Percentiles rank a stretch among this genome's conserved stretches.
Conservation (phyloP, 2,113 vertebrate species). For the Arvicanthis niloticus region DNA sequence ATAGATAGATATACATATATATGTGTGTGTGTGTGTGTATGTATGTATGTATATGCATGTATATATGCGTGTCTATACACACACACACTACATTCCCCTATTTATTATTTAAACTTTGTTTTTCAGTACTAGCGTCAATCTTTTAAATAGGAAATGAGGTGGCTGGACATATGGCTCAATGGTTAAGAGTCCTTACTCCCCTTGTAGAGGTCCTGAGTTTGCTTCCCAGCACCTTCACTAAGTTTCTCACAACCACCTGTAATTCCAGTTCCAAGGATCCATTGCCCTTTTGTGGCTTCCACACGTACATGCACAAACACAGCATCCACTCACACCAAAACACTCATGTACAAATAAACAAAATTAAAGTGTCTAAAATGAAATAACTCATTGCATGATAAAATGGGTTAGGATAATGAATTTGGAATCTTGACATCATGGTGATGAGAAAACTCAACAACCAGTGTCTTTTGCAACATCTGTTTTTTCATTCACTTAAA, state of each 20-base stretch:
- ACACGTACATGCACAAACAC: not conserved
- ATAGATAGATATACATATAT: not conserved
- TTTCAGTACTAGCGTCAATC: not conserved
- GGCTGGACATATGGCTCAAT: not conserved
- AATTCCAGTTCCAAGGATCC: not conserved
- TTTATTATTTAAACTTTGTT: conserved; percentile 37
- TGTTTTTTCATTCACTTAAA: conserved; percentile 20
- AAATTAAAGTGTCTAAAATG: not conserved
- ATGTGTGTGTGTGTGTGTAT: too few species aligned
- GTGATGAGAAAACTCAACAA: not conserved
- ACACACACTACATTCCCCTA: not conserved
- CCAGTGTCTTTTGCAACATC: not conserved
- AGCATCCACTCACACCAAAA: not conserved
- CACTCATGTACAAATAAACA: not conserved
- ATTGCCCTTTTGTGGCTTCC: not conserved
- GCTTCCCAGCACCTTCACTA: not conserved
- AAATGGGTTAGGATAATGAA: not conserved
- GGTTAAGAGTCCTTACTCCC: too few species aligned
- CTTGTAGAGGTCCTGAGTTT: not conserved
- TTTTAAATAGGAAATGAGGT: conserved; percentile 29
- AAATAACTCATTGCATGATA: not conserved
- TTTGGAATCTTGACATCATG: not conserved
- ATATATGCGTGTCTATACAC: too few species aligned
- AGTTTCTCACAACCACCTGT: not conserved
- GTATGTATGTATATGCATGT: not conserved